Evolutionary conservation across 1,140 invertebrate species (phyloP), one percentile per base, ranked within the genome.

Genomic region (Microplitis demolitor): DNA sequence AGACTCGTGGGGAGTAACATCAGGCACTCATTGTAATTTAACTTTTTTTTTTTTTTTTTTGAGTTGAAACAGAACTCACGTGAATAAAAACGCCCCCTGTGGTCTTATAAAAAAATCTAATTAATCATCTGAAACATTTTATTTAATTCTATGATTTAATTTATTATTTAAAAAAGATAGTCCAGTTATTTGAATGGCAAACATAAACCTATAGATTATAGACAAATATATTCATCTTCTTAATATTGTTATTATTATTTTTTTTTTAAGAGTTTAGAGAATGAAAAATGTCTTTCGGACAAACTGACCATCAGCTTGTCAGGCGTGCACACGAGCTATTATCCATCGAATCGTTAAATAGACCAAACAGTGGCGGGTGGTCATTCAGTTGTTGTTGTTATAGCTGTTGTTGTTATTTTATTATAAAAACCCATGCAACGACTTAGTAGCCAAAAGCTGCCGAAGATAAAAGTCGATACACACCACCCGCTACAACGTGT

Each of bases 321-420:
- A n/a, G 61, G 16, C 35, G 31, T 60, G 58, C 24, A 60, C 53
- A n/a, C 9, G 9, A 13, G 60, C 51, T 51, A 66, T 79, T 79
- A 76, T 71, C 64, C 69, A 66, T 37, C 39, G 39, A 45, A 24
- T 45, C 24, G 74, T 63, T 79, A 81, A 82, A 82, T 72, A 69
- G 77, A 73, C 58, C 81, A 83, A 83, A 83, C 80, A 75, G 14
- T 77, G 76, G 74, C 76, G 78, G 78, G 81, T 78, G 80, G 79
- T 72, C 77, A 64, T 72, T 71, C 68, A 60, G 16, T 54, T 54
- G 66, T 56, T 63, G 62, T 60, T 24, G 16, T 45, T 33, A 14
- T 24, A 58, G 56, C 45, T 9, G 45, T 50, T 9, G n/a, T 14
- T 24, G 16, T 54, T 24, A 54, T 13, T 54, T 54, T n/a, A n/a